phyloP scores from a whole-genome alignment of 2,113 vertebrate genomes.

The Lophura nycthemera region DNA sequence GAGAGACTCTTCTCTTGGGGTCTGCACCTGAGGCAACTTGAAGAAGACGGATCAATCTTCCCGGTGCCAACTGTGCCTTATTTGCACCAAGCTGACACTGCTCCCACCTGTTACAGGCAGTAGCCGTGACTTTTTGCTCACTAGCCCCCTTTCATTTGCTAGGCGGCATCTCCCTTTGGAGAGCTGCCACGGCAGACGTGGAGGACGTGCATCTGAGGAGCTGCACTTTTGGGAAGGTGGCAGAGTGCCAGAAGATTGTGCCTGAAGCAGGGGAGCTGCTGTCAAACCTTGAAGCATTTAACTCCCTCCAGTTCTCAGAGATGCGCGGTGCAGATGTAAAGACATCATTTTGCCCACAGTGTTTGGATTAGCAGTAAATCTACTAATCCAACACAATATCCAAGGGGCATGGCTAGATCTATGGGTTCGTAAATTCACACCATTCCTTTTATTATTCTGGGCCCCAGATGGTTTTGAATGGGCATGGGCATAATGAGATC shows the following conservation, averaged over 20 bases:
- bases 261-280: constrained; percentile 50
- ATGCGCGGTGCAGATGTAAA: constrained; percentile 57
- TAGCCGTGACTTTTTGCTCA: too few relatives aligned
- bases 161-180: too few relatives aligned
- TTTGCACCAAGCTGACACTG: too few relatives aligned
- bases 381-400: constrained; percentile 72
- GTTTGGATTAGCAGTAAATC: constrained; percentile 75
- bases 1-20: background rate
- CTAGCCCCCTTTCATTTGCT: too few relatives aligned
- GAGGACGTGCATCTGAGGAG: too few relatives aligned
- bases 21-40: constrained; percentile 51
- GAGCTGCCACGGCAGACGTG: too few relatives aligned
- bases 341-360: constrained; percentile 58
- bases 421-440: constrained; percentile 68
- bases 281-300: constrained; percentile 46
- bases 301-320: constrained; percentile 25
- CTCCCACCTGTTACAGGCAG: too few relatives aligned
- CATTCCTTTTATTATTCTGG: constrained; percentile 67
- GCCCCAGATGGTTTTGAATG: constrained; percentile 70
- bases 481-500: constrained; percentile 69
- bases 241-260: too few relatives aligned
- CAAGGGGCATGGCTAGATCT: constrained; percentile 64
- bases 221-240: too few relatives aligned
- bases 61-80: too few relatives aligned
- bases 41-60: too few relatives aligned